Evolutionary conservation across 2,797 vertebrate species (phyloP).

Genomic region (Xiphorhynchus erythropygius): DNA sequence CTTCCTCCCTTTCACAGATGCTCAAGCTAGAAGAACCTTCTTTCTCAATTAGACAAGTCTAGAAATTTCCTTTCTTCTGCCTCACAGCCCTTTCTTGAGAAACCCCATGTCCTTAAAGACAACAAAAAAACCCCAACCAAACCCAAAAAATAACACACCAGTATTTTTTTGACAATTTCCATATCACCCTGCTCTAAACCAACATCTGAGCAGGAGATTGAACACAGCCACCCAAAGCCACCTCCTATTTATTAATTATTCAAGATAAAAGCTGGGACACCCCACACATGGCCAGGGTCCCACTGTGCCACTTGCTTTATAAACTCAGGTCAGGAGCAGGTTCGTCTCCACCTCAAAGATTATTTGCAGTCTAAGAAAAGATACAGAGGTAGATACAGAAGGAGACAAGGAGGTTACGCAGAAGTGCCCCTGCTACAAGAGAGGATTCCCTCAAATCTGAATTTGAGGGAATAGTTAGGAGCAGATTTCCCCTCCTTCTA

Average conservation of each 20-base stretch:
- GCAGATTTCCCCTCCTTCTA: neutral
- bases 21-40: neutral
- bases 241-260: neutral
- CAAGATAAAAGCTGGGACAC: neutral
- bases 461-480: neutral
- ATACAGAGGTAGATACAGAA: neutral
- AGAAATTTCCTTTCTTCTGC: neutral
- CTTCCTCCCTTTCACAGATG: neutral
- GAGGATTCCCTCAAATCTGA: neutral
- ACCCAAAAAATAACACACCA: neutral
- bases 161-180: neutral
- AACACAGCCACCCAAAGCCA: neutral
- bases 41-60: neutral
- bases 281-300: neutral
- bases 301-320: neutral
- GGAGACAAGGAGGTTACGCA: neutral
- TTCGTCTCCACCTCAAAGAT: neutral
- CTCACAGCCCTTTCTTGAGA: neutral
- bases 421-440: neutral
- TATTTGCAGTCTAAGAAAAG: neutral
- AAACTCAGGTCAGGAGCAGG: neutral
- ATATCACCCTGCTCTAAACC: neutral
- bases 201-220: neutral
- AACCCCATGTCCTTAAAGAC: rapidly evolving
- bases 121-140: neutral